Base-by-base conservation (phyloP, 2,888 invertebrate genomes). In the Hedya salicella region DNA sequence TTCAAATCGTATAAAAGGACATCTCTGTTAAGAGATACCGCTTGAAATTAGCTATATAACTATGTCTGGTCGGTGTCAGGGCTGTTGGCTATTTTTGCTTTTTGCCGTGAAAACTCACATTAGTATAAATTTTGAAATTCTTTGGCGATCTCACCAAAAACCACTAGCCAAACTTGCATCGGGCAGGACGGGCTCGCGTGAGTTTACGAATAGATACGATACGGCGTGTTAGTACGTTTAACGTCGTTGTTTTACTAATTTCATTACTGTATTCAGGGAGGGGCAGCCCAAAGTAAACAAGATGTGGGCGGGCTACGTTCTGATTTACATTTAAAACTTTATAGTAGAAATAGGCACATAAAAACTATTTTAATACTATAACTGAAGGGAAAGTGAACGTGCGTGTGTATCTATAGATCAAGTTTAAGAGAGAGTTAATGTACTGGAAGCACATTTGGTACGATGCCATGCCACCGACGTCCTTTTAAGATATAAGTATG, bases 321-420 rank as follows among this genome's bases (percentile, higher is more conserved):
- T n/a, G n/a, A 25, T 25, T 25, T 25, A 36, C 36, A 9, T 36
- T 36, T 6, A 5, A 9, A 36, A 25, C 25, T 25, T 36, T 36
- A 36, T 9, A 8, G 25, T 16, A 46, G n/a, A n/a, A n/a, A n/a
- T 21, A 46, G 36, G 36, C 25, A 30, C 16, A n/a, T n/a, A n/a
- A 32, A 16, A 32, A 16, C 21, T 36, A 36, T 9, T 9, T 9
- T 36, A 25, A 6, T 6, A 25, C 14, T 25, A 14, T n/a, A 56
- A 39, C 19, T 8, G 9, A 19, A 57, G 57, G 57, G 44, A 57
- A 57, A 44, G 57, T 46, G 44, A 57, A 57, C 44, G 57, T 46
- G 44, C 13, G 17, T 32, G 19, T 32, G 30, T 32, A 17, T 32
- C 17, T 46, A 59, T 60, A 11, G 13, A 39, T 39, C 16, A 32